phyloP scores from a whole-genome alignment of 2,113 vertebrate species.

The Ceyx margarethae region DNA sequence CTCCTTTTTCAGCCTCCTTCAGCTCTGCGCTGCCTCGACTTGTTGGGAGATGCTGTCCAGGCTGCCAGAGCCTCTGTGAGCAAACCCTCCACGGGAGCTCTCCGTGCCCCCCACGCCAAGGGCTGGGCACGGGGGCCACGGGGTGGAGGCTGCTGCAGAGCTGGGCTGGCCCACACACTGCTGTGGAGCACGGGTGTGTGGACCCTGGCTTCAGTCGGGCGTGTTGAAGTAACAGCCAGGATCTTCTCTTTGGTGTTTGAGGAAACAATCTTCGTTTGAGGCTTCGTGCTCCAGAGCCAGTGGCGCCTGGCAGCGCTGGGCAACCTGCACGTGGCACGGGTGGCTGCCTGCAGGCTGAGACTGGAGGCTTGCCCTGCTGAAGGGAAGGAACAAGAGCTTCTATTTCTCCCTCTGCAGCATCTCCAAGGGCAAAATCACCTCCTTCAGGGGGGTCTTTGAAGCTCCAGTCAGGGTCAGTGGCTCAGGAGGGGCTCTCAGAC shows the following conservation, averaged over 20 bases:
- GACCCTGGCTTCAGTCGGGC: background rate
- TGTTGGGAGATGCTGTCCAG: constrained; percentile 23
- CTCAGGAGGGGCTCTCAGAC: background rate
- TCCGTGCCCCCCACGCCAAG: background rate
- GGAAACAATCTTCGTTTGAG: background rate
- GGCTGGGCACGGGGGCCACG: background rate
- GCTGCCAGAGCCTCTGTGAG: background rate
- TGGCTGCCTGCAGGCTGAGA: background rate
- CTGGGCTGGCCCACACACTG: accelerated
- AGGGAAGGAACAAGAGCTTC: background rate
- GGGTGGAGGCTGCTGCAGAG: accelerated
- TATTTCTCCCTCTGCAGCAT: background rate
- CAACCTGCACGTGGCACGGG: accelerated
- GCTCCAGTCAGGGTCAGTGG: background rate
- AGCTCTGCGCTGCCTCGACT: constrained; percentile 56
- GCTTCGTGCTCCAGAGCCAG: background rate
- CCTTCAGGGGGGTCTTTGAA: background rate
- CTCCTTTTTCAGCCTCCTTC: constrained; percentile 26
- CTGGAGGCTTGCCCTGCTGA: background rate
- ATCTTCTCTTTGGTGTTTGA: background rate
- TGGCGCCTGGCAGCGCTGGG: accelerated
- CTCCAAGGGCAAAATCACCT: background rate
- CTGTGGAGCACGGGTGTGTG: accelerated
- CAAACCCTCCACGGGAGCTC: background rate
- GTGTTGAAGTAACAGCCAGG: background rate